Base-by-base conservation (phyloP, 2,888 invertebrate genomes). In the Nyleta sp. region DNA sequence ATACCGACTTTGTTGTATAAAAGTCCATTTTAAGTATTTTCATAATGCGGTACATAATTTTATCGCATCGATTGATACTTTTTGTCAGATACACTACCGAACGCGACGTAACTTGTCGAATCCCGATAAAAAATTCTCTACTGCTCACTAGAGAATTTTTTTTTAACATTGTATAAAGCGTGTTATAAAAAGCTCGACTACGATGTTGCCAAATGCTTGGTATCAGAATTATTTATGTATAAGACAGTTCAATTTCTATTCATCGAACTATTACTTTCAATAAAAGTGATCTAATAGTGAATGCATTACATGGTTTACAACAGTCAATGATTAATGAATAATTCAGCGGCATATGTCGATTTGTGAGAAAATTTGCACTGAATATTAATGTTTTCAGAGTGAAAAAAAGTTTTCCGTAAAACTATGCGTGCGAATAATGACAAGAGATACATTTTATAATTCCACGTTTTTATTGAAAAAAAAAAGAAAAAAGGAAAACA, bases 391-490 rank as follows among this genome's bases (percentile, higher is more conserved):
- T 48, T 53, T 28, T 33, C 44, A 35, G 15, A 3, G 7, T 31
- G 38, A 62, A 42, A 17, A 20, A 35, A 50, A 18, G 33, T 44
- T 52, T 71, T 60, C 22, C 7, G n/a, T 13, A 22, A 38, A 50
- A 62, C 46, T 5, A 22, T 62, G 71, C 71, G 71, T 71, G 71
- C 53, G 22, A 17, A 18, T 53, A 71, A 71, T 62, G 52, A 53
- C 13, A 7, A 24, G 8, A 6, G 22, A 35, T 35, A 44, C 13
- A 53, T 52, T 60, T 62, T 71, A 2, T 53, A 53, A 38, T 53
- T 53, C 17, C 15, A 44, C 35, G 11, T 44, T n/a, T 35, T 24
- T 28, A 38, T 44, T 22, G 22, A 68, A 57, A 46, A 48, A 50
- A 40, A n/a, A 24, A 24, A 24, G 24, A 3, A 24, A 24, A 24